These are phyloP conservation scores for Pseudococcus viburni DNA, from an alignment of 2,888 invertebrate species.

Conservation along the genomic window DNA sequence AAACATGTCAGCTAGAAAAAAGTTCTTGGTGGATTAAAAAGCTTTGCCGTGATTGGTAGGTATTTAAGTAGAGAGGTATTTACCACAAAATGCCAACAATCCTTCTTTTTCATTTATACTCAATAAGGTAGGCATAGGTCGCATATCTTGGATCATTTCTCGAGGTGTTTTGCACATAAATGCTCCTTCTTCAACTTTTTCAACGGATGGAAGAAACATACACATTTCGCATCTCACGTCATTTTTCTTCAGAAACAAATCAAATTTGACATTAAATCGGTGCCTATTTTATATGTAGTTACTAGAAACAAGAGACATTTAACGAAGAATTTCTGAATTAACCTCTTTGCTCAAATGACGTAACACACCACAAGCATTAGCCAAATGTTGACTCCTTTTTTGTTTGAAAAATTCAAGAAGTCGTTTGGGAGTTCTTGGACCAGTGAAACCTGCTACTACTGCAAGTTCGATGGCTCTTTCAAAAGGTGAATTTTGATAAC, in stretches of 20 bases:
- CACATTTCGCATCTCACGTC: not conserved
- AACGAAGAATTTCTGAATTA: not conserved
- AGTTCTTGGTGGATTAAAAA: not conserved
- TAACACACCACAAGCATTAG: not conserved
- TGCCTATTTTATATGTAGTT: too few relatives aligned
- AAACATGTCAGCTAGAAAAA: not conserved
- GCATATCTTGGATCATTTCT: not conserved
- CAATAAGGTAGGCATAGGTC: not conserved
- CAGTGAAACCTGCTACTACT: not conserved
- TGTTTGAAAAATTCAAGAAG: constrained; percentile 23
- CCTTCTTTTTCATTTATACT: constrained; percentile 42
- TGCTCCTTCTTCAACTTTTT: constrained; percentile 53
- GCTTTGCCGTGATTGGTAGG: not conserved
- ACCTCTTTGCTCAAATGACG: constrained; percentile 35
- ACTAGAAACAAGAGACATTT: not conserved
- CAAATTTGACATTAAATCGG: not conserved
- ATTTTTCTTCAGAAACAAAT: not conserved
- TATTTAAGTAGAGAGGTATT: not conserved
- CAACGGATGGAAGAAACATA: constrained; percentile 24
- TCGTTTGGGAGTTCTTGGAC: constrained; percentile 12
- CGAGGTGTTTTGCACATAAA: constrained; percentile 32
- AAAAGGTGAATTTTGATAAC: constrained; percentile 8
- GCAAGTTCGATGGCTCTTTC: constrained; percentile 44
- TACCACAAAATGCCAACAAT: constrained; percentile 18
- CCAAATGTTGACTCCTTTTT: not conserved